Percentiles rank a stretch among this genome's conserved stretches.
Evolutionary conservation across 1,140 invertebrate species (phyloP).

Genomic region (Chlorops oryzae): DNA sequence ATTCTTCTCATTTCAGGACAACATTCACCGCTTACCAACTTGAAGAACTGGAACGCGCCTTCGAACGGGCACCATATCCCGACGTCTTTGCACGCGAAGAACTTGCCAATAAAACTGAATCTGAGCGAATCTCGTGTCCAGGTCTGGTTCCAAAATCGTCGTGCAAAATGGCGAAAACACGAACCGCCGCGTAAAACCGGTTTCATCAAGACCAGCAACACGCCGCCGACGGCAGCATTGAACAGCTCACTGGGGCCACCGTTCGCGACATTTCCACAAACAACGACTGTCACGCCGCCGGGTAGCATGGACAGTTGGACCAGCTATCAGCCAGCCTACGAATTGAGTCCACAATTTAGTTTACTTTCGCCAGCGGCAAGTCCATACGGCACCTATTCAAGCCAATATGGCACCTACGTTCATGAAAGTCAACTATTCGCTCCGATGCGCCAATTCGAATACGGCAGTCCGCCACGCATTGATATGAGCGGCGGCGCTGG

Average conservation of each 20-base stretch:
- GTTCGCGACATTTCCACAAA: constrained; percentile 56
- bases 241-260: constrained; percentile 60
- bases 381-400: constrained; percentile 53
- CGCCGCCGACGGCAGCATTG: constrained; percentile 54
- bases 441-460: constrained; percentile 41
- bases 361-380: constrained; percentile 63
- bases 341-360: constrained; percentile 64
- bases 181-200: constrained; percentile 93
- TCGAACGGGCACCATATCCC: constrained; percentile 91
- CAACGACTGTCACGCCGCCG: constrained; percentile 56
- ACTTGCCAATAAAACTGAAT: constrained; percentile 79
- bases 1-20: constrained; percentile 61
- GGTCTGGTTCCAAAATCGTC: constrained; percentile 75
- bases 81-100: constrained; percentile 95
- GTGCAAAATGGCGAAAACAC: constrained; percentile 96
- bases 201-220: constrained; percentile 61
- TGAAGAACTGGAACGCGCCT: constrained; percentile 89
- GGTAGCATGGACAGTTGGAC: constrained; percentile 64
- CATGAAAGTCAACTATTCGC: constrained; percentile 45
- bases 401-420: constrained; percentile 44
- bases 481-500: constrained; percentile 26
- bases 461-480: constrained; percentile 41
- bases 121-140: constrained; percentile 91
- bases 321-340: constrained; percentile 67
- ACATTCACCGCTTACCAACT: constrained; percentile 95